Base-by-base conservation (phyloP, 2,113 vertebrate genomes). In the Chlorodrepanis virens region DNA sequence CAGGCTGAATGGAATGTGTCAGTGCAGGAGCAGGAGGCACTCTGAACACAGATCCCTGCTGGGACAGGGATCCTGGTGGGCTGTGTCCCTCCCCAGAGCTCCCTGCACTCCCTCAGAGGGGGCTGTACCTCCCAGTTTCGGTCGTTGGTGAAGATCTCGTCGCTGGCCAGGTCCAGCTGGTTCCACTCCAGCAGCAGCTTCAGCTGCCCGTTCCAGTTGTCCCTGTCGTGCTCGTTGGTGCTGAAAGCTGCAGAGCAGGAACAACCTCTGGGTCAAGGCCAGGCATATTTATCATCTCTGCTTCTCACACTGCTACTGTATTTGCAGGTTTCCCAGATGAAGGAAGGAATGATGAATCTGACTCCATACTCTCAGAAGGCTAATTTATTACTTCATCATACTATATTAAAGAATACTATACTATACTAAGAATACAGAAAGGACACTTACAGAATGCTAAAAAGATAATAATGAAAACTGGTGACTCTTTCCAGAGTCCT, bases 101-200 rank as follows among this genome's bases (percentile, higher is more conserved):
- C 31, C 71, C 64, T 54, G 16, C 12, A 2, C 35, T 64, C 42
- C 4, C 37, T n/a, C 24, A 39, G 2, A 23, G 14, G 63, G 49
- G 45, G 35, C 52, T 31, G 28, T 96, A 98, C 98, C 98, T 98
- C 98, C 98, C 98, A 98, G 17, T 96, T 96, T 3, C 98, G 93
- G 91, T 98, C 98, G 10, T 98, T 98, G 91, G 98, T 98, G 96
- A 98, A 98, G 76, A 98, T 98, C 95, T 98, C 98, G 6, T 98
- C 98, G 0, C 71, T 98, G 83, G 98, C 98, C 53, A 98, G 75
- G 17, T 98, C 98, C 82, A 98, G n/a, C 69, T 98, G 98, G 97
- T 98, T 98, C 98, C 98, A 98, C 65, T 98, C 98, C 90, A 98
- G 91, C 44, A 98, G 96, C 53, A 98, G 97, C 89, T 98, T 98